A percentile compares a stretch with the other conserved stretches of the same genome.
Conservation (phyloP, 2,888 invertebrate species). For the Spilarctia lutea region DNA sequence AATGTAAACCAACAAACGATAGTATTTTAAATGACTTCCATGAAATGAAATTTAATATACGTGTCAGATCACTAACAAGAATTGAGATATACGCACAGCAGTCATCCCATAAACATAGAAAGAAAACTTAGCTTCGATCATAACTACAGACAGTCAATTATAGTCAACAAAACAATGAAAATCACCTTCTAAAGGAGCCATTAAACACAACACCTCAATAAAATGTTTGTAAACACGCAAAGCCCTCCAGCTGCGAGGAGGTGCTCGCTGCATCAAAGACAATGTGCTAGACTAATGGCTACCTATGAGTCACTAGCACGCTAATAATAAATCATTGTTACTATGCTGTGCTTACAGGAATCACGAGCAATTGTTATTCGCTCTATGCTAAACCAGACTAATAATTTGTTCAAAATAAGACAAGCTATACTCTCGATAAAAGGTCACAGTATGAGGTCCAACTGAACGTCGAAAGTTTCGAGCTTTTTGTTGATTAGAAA, state of each 20-base stretch:
- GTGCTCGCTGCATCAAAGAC: conserved; percentile 70
- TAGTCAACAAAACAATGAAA: conserved; percentile 73
- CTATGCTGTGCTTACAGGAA: conserved; percentile 76
- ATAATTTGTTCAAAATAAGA: conserved; percentile 85
- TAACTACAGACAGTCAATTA: conserved; percentile 65
- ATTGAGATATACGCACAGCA: neutral
- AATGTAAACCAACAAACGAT: neutral
- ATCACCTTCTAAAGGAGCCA: conserved; percentile 81
- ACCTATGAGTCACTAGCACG: conserved; percentile 79
- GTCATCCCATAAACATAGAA: conserved; percentile 3
- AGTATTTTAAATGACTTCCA: neutral
- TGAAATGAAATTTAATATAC: neutral
- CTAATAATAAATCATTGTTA: conserved; percentile 83
- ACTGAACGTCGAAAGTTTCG: conserved; percentile 56
- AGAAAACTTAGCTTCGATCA: conserved; percentile 47
- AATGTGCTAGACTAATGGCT: conserved; percentile 75
- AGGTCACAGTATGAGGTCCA: conserved; percentile 81
- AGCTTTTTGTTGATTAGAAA: conserved; percentile 77
- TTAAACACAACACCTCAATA: conserved; percentile 83
- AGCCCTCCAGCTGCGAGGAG: conserved; percentile 78
- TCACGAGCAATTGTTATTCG: conserved; percentile 77
- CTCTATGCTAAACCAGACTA: conserved; percentile 84
- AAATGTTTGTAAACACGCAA: conserved; percentile 86
- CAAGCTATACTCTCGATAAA: conserved; percentile 68
- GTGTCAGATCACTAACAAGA: neutral